phyloP scores from a whole-genome alignment of 1,140 invertebrate genomes.

The Tetramorium parvispinum region DNA sequence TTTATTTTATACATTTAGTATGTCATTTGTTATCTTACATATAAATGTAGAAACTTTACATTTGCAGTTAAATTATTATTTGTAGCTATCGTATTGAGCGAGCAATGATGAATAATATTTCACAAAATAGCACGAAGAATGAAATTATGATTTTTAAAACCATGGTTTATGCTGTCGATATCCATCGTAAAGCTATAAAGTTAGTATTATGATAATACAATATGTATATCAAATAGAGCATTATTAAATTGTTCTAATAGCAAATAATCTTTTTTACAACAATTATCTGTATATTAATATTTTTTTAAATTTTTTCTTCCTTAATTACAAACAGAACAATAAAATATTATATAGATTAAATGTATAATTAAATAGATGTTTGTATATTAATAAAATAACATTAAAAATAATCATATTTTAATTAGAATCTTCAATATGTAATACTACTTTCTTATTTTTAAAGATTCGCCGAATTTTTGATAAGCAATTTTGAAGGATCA shows the following conservation, averaged over 20 bases:
- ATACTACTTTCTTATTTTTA: neutral
- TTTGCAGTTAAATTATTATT: neutral
- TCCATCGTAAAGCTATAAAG: conserved; percentile 28
- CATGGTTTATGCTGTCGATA: neutral
- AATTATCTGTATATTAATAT: neutral
- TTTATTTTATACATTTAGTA: neutral
- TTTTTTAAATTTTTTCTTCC: neutral
- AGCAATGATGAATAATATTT: neutral
- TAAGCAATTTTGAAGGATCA: neutral
- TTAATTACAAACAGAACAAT: no score
- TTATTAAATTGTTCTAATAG: neutral
- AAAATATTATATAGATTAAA: no score
- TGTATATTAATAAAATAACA: no score
- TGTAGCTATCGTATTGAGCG: conserved; percentile 11
- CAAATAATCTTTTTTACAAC: neutral
- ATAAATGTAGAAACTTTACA: neutral
- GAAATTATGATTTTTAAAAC: neutral
- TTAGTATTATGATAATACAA: neutral
- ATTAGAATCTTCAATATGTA: neutral
- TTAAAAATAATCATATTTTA: neutral
- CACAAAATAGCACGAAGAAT: neutral
- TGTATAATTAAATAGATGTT: no score
- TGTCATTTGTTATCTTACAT: neutral
- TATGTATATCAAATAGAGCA: neutral
- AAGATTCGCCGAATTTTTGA: neutral